Evolutionary conservation across 1,140 invertebrate genomes (phyloP).

Genomic region (Acyrthosiphon pisum): DNA sequence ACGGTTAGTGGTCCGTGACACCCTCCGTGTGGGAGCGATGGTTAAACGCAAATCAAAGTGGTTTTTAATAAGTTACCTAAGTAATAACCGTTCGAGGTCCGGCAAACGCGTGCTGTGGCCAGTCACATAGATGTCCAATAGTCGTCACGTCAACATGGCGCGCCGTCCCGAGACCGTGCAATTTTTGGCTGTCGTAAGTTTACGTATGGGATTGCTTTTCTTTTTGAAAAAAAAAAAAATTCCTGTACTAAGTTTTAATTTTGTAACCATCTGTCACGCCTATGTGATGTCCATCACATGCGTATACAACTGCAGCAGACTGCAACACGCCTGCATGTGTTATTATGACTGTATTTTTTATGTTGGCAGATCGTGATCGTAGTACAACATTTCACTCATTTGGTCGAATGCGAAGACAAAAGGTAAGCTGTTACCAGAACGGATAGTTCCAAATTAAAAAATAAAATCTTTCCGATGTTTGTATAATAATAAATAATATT

Average conservation of each 20-base stretch:
- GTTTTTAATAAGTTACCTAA: not conserved
- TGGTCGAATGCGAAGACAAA: not conserved
- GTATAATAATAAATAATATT: not conserved
- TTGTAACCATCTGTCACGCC: not conserved
- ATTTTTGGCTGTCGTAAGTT: not conserved
- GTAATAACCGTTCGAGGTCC: not conserved
- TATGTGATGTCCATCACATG: not conserved
- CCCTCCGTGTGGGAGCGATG: not conserved
- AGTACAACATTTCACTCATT: not conserved
- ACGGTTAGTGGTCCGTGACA: conserved; percentile 22
- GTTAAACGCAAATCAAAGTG: conserved; percentile 18
- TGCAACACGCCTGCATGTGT: not conserved
- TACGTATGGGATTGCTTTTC: not conserved
- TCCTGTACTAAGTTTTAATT: not conserved
- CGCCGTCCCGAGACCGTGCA: not conserved
- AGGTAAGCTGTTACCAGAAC: not conserved
- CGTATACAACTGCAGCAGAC: not conserved
- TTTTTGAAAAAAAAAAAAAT: not conserved
- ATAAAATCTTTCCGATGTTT: not conserved
- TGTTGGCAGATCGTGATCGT: not conserved
- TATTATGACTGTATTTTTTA: not conserved
- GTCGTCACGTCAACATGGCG: not conserved
- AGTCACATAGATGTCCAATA: not conserved
- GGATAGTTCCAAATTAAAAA: not conserved
- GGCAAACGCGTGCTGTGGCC: not conserved